Evolutionary conservation across 2,113 vertebrate species (phyloP).

Genomic region (Ciconia stormi): DNA sequence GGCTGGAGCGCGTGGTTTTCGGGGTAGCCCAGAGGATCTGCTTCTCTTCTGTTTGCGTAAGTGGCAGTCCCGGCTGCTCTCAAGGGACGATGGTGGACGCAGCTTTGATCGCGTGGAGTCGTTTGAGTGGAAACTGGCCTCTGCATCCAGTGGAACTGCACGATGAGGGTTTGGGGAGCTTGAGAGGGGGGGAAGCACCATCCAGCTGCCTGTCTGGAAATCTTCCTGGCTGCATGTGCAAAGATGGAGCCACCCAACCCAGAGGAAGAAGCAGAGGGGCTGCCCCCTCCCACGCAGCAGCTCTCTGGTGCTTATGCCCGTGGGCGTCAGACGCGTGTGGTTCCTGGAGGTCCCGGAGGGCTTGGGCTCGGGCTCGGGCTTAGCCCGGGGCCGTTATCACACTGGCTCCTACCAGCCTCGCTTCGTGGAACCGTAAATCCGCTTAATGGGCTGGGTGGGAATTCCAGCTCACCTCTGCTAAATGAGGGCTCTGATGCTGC

Average conservation of each 20-base stretch:
- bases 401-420: not conserved
- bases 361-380: not conserved
- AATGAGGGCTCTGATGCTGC: slow-evolving; percentile 9
- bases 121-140: not conserved
- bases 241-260: not conserved
- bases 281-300: accelerated
- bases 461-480: slow-evolving; percentile 6
- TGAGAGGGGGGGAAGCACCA: not conserved
- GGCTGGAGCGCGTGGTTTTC: not conserved
- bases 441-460: slow-evolving; percentile 38
- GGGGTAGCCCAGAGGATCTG: not conserved
- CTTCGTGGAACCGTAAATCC: not conserved
- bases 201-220: not conserved
- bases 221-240: not conserved
- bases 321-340: not conserved
- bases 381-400: not conserved
- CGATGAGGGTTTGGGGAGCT: not conserved
- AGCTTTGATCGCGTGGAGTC: not conserved
- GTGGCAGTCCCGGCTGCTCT: not conserved
- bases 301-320: not conserved
- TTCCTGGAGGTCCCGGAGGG: not conserved
- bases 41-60: not conserved
- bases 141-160: not conserved
- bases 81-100: accelerated
- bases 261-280: not conserved